Evolutionary conservation across 2,113 vertebrate species (phyloP).

Genomic region (Leucopsar rothschildi): DNA sequence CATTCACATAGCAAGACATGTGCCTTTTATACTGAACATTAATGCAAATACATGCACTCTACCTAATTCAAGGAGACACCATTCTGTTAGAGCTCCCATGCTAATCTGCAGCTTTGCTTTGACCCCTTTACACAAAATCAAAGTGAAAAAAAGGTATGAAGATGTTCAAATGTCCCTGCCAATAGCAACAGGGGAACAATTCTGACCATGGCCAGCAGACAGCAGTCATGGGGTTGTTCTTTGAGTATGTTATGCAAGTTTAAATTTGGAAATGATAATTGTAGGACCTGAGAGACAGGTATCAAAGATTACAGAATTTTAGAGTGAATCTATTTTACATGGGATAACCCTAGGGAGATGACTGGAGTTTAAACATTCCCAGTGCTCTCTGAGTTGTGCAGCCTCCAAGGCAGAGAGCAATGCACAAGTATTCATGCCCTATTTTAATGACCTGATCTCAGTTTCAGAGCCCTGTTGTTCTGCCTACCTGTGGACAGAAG

Average conservation of each 20-base stretch:
- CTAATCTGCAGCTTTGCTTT: neutral
- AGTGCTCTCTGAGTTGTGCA: neutral
- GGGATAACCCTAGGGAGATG: neutral
- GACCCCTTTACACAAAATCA: neutral
- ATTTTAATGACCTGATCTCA: neutral
- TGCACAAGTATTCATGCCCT: neutral
- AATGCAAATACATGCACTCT: conserved; percentile 28
- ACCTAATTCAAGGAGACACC: neutral
- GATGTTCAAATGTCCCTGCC: neutral
- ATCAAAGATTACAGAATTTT: neutral
- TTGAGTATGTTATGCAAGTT: neutral
- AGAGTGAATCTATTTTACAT: neutral
- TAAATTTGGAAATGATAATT: neutral
- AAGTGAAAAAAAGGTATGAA: neutral
- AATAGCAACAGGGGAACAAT: neutral
- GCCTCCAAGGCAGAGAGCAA: neutral
- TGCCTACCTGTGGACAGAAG: neutral
- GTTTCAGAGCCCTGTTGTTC: neutral
- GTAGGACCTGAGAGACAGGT: neutral
- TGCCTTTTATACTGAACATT: conserved; percentile 23
- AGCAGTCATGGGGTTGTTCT: neutral
- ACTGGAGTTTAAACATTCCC: neutral
- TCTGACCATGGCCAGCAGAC: neutral
- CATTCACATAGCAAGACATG: neutral
- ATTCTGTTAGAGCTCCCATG: neutral